Base-by-base conservation (phyloP, 2,888 invertebrate species). In the Harpalus rubripes region DNA sequence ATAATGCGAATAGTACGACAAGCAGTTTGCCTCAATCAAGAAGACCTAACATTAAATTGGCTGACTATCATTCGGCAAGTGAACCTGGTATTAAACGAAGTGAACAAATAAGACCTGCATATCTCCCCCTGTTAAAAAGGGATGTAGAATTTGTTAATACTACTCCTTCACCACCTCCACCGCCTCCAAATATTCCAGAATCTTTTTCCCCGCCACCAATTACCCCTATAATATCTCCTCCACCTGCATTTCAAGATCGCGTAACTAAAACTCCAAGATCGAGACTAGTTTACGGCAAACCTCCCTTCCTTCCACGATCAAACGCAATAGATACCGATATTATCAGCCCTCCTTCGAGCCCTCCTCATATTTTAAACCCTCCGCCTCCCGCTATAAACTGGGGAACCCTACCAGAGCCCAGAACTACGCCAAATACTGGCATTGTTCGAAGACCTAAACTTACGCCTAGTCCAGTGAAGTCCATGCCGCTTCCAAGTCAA, bases 201-300 rank as follows among this genome's bases (percentile, higher is more conserved):
- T 91, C 91, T 0, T 91, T 91, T 65, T 94, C 94, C 0, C 94
- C 94, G 44, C 94, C 94, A 1, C 94, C 94, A n/a, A 91, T 94
- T 12, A 95, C 95, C 0, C 95, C 95, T 7, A 95, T 95, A 85
- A 93, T 95, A 72, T 95, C 95, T 15, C 95, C 95, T 8, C 95
- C 95, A 0, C 95, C 94, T 8, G 95, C 95, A 8, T 95, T 95
- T 89, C 95, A 95, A 89, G 94, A 94, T 87, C 91, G 87, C 88
- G 90, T 84, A 86, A 88, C 87, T 15, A 88, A 88, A 72, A 85
- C 88, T 79, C 88, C 86, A 85, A 90, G 88, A 87, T 87, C 88
- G 72, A 89, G 90, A 4, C 88, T 90, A 5, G 90, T 91, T 85
- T 92, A 92, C 86, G 91, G 91, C 0, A 93, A 92, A 88, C 89